A percentile compares a stretch with the other conserved stretches of the same genome.
phyloP scores from a whole-genome alignment of 2,797 vertebrate genomes.

The Antennarius maculatus region DNA sequence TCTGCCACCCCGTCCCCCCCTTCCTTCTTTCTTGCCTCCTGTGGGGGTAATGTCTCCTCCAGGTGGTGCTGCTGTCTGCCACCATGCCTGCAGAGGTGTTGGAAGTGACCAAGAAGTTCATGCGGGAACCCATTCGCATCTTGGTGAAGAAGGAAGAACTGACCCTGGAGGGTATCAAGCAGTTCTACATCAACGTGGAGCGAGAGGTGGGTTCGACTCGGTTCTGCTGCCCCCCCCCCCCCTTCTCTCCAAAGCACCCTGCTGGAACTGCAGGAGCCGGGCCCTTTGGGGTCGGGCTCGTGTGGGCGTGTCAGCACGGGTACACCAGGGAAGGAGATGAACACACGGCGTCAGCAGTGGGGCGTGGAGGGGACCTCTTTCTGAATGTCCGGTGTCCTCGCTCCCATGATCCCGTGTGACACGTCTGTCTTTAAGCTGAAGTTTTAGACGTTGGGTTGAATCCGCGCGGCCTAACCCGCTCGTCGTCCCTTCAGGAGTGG shows the following conservation, averaged over 20 bases:
- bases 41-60: neutral
- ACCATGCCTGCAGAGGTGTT: constrained; percentile 98
- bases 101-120: constrained; percentile 99
- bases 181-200: constrained; percentile 99
- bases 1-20: no score
- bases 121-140: constrained; percentile 98
- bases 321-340: constrained; percentile 88
- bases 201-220: constrained; percentile 83
- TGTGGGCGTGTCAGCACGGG: constrained; percentile 90
- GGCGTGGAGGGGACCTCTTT: constrained; percentile 92
- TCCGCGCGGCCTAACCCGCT: neutral
- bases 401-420: constrained; percentile 88
- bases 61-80: constrained; percentile 97
- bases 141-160: constrained; percentile 98
- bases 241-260: constrained; percentile 92
- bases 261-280: constrained; percentile 86
- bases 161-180: constrained; percentile 98
- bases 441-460: neutral
- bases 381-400: constrained; percentile 93
- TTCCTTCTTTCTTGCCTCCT: no score
- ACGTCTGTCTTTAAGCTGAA: constrained; percentile 32
- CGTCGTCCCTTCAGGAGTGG: constrained; percentile 87
- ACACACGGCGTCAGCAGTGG: constrained; percentile 81
- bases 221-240: neutral
- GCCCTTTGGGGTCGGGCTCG: constrained; percentile 75